Evolutionary conservation across 2,113 vertebrate genomes (phyloP).

Genomic region (Telmatochromis bifrenatus): DNA sequence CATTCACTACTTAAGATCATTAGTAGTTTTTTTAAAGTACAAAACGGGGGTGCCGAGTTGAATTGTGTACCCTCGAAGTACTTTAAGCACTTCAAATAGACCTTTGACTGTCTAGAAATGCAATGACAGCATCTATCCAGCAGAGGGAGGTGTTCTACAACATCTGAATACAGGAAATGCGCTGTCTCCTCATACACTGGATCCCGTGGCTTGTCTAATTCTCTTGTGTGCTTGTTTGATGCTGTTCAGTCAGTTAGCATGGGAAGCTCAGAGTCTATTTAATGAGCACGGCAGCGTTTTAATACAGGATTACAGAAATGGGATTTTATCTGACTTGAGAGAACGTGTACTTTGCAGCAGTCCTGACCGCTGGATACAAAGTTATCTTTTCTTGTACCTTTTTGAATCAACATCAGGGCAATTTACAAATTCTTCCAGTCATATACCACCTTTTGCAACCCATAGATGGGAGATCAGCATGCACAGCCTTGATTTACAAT

Average conservation of each 20-base stretch:
- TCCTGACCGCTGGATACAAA: not conserved
- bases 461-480: not conserved
- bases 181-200: not conserved
- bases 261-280: not conserved
- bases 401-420: not conserved
- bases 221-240: not conserved
- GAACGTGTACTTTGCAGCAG: not conserved
- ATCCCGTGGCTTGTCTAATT: not conserved
- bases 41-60: not conserved
- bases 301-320: not conserved
- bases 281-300: not conserved
- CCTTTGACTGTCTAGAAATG: not conserved
- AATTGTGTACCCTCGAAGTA: not conserved
- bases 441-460: not conserved
- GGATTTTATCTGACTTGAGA: not conserved
- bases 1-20: not conserved
- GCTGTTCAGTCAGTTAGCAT: not conserved
- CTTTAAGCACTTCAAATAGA: not conserved
- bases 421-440: not conserved
- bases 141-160: constrained; percentile 46
- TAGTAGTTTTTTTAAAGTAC: not conserved
- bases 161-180: not conserved
- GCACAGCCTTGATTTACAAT: not conserved
- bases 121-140: constrained; percentile 10
- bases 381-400: not conserved